Percentiles rank a stretch among this genome's conserved stretches.
phyloP scores from a whole-genome alignment of 2,888 invertebrate species.

The Orchesellides sinensis region DNA sequence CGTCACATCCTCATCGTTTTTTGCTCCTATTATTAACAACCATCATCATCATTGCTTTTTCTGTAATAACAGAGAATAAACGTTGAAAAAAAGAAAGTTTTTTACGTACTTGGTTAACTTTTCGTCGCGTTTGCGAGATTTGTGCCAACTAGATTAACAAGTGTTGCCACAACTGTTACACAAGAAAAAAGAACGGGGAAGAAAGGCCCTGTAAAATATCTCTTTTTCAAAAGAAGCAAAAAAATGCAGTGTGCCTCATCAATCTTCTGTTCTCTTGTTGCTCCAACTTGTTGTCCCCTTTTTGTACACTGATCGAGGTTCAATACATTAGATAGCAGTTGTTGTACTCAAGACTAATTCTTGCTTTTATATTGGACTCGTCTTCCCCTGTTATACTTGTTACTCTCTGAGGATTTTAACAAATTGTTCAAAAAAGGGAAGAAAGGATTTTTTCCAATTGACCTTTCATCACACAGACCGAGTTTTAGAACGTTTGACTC shows the following conservation, averaged over 20 bases:
- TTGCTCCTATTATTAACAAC: constrained; percentile 14
- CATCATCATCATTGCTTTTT: not conserved
- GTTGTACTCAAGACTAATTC: not conserved
- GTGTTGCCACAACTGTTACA: constrained; percentile 60
- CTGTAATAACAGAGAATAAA: not conserved
- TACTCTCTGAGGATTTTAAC: too few relatives aligned
- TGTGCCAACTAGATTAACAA: constrained; percentile 59
- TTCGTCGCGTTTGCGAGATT: constrained; percentile 14
- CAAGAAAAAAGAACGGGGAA: not conserved
- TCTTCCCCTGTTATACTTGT: not conserved
- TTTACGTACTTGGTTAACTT: not conserved
- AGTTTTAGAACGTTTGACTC: too few relatives aligned
- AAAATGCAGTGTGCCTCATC: constrained; percentile 50
- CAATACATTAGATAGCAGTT: not conserved
- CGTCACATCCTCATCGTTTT: constrained; percentile 48
- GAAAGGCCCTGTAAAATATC: constrained; percentile 4
- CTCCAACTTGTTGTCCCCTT: constrained; percentile 9
- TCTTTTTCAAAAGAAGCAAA: constrained; percentile 11
- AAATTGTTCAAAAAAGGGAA: not conserved
- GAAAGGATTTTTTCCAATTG: constrained; percentile 32
- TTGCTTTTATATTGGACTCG: not conserved
- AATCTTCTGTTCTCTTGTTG: constrained; percentile 43
- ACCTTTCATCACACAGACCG: constrained; percentile 54
- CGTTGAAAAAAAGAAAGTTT: constrained; percentile 23
- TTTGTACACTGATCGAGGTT: not conserved